Evolutionary conservation across 1,140 invertebrate species (phyloP).

Genomic region (Drosophila santomea): DNA sequence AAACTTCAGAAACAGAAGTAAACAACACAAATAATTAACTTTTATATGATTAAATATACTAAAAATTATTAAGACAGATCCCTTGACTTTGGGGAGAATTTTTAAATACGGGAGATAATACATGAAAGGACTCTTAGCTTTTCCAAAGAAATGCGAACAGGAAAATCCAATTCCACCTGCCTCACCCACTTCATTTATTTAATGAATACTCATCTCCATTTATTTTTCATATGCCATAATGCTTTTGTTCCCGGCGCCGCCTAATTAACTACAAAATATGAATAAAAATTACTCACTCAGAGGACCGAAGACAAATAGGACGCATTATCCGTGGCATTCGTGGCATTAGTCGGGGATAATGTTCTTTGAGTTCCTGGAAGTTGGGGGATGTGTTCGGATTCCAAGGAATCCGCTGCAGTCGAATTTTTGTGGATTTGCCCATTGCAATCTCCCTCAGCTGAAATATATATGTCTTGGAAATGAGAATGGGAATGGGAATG

Average conservation of each 20-base stretch:
- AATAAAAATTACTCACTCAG: constrained; percentile 50
- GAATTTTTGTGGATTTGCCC: not conserved
- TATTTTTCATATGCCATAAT: constrained; percentile 27
- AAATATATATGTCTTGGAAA: constrained; percentile 36
- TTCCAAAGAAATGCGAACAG: not conserved
- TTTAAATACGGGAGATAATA: not conserved
- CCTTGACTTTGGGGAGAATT: not conserved
- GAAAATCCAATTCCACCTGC: not conserved
- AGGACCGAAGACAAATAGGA: constrained; percentile 29
- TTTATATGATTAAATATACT: too few relatives aligned
- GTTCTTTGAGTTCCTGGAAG: not conserved
- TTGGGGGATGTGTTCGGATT: constrained; percentile 3
- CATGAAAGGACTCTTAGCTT: not conserved
- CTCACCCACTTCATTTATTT: constrained; percentile 9
- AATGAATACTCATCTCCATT: constrained; percentile 36
- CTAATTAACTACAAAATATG: constrained; percentile 59
- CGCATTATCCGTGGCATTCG: constrained; percentile 23
- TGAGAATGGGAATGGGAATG: not conserved
- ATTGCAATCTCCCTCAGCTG: constrained; percentile 28
- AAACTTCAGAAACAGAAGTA: too few relatives aligned
- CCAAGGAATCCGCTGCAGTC: constrained; percentile 7
- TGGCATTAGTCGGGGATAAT: constrained; percentile 16
- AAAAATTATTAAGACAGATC: not conserved
- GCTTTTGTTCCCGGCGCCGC: constrained; percentile 14
- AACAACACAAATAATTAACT: too few relatives aligned